Evolutionary conservation across 2,888 invertebrate genomes (phyloP).

Genomic region (Drosophila greeni): DNA sequence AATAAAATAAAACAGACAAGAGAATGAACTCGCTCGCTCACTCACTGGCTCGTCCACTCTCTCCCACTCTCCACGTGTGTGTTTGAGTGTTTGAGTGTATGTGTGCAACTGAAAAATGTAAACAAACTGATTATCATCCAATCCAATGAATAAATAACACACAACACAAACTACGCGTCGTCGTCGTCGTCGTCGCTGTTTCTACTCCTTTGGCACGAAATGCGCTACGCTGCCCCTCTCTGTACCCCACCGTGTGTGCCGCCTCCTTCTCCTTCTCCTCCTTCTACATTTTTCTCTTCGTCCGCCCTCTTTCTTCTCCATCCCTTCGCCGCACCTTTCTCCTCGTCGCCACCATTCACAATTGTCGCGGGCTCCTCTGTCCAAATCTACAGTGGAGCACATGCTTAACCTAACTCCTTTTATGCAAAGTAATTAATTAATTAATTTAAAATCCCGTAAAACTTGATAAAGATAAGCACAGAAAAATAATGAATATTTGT

Average conservation of each 20-base stretch:
- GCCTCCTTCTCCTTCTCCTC: background rate
- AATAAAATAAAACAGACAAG: slow-evolving; percentile 65
- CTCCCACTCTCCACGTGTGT: slow-evolving; percentile 11
- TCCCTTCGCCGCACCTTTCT: slow-evolving; percentile 6
- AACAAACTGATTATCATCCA: slow-evolving; percentile 78
- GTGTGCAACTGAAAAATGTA: slow-evolving; percentile 76
- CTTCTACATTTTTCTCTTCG: slow-evolving; percentile 1
- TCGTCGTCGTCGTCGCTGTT: slow-evolving; percentile 42
- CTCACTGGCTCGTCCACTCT: slow-evolving; percentile 10
- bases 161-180: slow-evolving; percentile 46
- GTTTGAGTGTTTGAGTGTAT: slow-evolving; percentile 8
- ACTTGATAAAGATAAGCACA: too few relatives aligned
- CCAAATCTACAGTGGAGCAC: slow-evolving; percentile 10
- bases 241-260: background rate
- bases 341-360: slow-evolving; percentile 17
- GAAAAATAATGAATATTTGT: too few relatives aligned
- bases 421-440: too few relatives aligned
- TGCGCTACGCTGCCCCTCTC: slow-evolving; percentile 14
- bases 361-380: slow-evolving; percentile 16
- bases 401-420: background rate
- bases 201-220: slow-evolving; percentile 55
- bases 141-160: slow-evolving; percentile 77
- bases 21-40: slow-evolving; percentile 38
- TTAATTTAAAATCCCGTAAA: too few relatives aligned
- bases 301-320: slow-evolving; percentile 4